Conservation (phyloP, 2,888 invertebrate genomes). For the Willowsia nigromaculata region DNA sequence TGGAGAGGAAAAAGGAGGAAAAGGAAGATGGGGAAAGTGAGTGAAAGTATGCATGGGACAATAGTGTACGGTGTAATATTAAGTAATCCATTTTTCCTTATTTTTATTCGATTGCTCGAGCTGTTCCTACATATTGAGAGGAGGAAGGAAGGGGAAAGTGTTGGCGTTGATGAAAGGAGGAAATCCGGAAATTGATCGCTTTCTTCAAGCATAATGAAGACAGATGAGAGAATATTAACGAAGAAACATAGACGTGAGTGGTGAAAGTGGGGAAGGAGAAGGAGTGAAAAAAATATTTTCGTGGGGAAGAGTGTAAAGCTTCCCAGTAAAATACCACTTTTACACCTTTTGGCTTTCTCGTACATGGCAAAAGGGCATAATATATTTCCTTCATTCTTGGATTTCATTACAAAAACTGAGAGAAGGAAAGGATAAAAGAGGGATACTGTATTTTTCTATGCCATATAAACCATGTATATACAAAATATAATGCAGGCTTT, state of each 20-base stretch:
- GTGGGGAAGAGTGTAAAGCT: background rate
- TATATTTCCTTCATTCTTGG: background rate
- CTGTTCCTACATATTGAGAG: background rate
- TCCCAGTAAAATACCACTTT: background rate
- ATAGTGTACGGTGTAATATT: background rate
- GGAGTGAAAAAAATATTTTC: background rate
- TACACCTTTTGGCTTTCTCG: background rate
- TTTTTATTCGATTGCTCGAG: background rate
- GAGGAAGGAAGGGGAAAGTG: background rate
- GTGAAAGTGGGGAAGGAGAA: background rate
- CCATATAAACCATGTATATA: background rate
- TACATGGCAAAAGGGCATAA: background rate
- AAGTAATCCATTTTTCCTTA: slow-evolving; percentile 15
- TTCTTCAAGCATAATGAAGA: slow-evolving; percentile 70
- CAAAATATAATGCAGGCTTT: background rate
- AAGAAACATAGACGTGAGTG: slow-evolving; percentile 7
- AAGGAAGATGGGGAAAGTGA: background rate
- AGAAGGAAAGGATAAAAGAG: background rate
- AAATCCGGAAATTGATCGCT: slow-evolving; percentile 72
- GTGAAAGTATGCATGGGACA: background rate
- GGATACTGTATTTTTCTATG: background rate
- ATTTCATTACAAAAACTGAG: background rate
- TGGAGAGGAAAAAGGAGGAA: background rate
- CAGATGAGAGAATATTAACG: slow-evolving; percentile 74
- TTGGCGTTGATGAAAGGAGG: slow-evolving; percentile 30